Percentiles rank a stretch among this genome's conserved stretches.
Evolutionary conservation across 2,113 vertebrate genomes (phyloP).

Genomic region (Romanogobio albipinnatus): DNA sequence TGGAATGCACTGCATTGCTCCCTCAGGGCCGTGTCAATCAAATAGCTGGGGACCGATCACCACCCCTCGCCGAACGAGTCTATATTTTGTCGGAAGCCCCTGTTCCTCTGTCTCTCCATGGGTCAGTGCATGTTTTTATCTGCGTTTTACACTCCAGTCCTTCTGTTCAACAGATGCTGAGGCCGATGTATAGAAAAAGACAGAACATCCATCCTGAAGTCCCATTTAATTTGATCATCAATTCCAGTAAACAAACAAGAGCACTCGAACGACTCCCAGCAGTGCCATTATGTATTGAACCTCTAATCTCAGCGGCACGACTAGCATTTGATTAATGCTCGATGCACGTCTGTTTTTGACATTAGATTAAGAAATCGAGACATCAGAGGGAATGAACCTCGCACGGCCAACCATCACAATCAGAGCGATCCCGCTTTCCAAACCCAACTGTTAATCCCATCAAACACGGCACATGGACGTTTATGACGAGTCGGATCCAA

Average conservation of each 20-base stretch:
- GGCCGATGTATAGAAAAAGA: neutral
- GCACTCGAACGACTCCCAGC: neutral
- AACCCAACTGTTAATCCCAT: constrained; percentile 47
- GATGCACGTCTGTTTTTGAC: constrained; percentile 22
- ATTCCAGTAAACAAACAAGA: constrained; percentile 15
- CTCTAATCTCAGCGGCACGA: constrained; percentile 23
- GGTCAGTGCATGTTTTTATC: constrained; percentile 37
- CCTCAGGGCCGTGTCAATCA: constrained; percentile 31
- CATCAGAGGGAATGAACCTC: neutral
- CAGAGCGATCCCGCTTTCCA: constrained; percentile 23
- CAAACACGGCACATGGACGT: constrained; percentile 40
- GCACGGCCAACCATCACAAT: constrained; percentile 39
- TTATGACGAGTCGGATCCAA: constrained; percentile 38
- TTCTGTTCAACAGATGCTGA: constrained; percentile 37
- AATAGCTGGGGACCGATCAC: constrained; percentile 5
- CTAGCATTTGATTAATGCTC: constrained; percentile 15
- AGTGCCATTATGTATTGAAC: constrained; percentile 1
- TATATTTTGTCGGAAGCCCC: constrained; percentile 23
- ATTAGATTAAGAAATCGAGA: constrained; percentile 36
- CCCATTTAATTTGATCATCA: constrained; percentile 1
- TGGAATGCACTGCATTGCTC: constrained; percentile 33
- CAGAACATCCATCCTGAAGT: neutral
- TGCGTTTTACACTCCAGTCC: neutral
- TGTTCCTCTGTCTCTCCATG: constrained; percentile 7
- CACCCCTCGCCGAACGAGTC: neutral